Evolutionary conservation across 2,888 invertebrate species (phyloP), one percentile per base, ranked within the genome.

Genomic region (Xanthia icteritia): DNA sequence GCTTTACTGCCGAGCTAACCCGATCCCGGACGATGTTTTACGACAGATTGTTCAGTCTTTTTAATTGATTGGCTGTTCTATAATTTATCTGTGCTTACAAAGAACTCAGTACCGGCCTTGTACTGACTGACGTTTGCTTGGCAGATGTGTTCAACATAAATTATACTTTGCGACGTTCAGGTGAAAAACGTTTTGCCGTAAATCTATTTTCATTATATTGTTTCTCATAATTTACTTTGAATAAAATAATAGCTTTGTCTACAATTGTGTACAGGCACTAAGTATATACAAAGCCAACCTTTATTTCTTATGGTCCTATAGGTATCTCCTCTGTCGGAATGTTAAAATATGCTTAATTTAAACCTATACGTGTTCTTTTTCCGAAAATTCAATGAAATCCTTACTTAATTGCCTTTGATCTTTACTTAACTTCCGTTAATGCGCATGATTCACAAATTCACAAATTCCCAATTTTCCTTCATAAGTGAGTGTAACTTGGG

Each of bases 21-120:
- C 89, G 87, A 89, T 83, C 86, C 83, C 87, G 76, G 81, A 77
- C 89, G 89, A 90, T 83, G 90, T 92, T 94, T 94, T 94, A 94
- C 92, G 94, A 94, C 91, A 92, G 86, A 92, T 92, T 92, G 92
- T 92, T 91, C 89, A 81, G 81, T 83, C 79, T 88, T 88, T 89
- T 89, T 89, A 91, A 92, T 91, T 92, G 90, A 88, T 91, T 87
- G 86, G 65, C 77, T 83, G 79, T 86, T 88, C 86, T 89, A 88
- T 82, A 84, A 83, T 77, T 81, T 89, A 88, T 81, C 81, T 81
- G 74, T 72, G 69, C 65, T 69, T 42, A 83, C 73, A 83, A 78
- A 78, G 58, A 74, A n/a, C 71, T 66, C 61, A 1, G 67, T 61
- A 78, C 68, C 73, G 64, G 42, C 17, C 64, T 56, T 58, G 39